These are phyloP conservation scores for Leptinotarsa undecemlineata DNA, from an alignment of 1,140 invertebrate genomes.

Conservation along the genomic window DNA sequence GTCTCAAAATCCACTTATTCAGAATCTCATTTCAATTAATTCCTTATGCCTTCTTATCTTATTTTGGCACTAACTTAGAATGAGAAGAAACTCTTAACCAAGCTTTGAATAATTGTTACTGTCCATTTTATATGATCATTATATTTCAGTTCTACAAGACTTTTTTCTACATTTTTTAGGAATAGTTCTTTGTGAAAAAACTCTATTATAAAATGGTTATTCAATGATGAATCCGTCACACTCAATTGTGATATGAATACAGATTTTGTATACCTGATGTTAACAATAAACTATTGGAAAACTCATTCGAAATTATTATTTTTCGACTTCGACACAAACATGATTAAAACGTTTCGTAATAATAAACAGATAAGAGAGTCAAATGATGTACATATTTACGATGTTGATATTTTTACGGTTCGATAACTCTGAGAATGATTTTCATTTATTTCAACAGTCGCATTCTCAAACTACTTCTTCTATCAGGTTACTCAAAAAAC, in stretches of 20 bases:
- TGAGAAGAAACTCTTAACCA: constrained; percentile 3
- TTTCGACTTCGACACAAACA: neutral
- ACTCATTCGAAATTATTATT: constrained; percentile 8
- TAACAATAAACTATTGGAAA: constrained; percentile 31
- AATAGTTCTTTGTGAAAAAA: constrained; percentile 1
- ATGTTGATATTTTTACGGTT: too few relatives aligned
- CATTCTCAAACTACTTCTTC: too few relatives aligned
- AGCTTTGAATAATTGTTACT: constrained; percentile 23
- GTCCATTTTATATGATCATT: constrained; percentile 20
- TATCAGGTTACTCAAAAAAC: too few relatives aligned
- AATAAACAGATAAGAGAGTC: constrained; percentile 17
- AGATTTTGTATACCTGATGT: constrained; percentile 41
- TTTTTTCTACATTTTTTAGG: constrained; percentile 1
- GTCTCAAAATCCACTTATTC: neutral
- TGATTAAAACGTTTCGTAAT: constrained; percentile 11
- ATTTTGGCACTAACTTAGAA: constrained; percentile 17
- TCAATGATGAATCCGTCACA: constrained; percentile 36
- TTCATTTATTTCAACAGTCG: too few relatives aligned
- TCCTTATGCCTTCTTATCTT: constrained; percentile 16
- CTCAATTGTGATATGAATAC: constrained; percentile 43
- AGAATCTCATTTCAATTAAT: neutral
- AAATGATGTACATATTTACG: too few relatives aligned
- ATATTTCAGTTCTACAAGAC: neutral
- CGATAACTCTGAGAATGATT: too few relatives aligned
- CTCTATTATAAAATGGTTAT: constrained; percentile 10